A percentile compares a stretch with the other conserved stretches of the same genome.
phyloP scores from a whole-genome alignment of 1,140 invertebrate genomes.

The Nasonia vitripennis region DNA sequence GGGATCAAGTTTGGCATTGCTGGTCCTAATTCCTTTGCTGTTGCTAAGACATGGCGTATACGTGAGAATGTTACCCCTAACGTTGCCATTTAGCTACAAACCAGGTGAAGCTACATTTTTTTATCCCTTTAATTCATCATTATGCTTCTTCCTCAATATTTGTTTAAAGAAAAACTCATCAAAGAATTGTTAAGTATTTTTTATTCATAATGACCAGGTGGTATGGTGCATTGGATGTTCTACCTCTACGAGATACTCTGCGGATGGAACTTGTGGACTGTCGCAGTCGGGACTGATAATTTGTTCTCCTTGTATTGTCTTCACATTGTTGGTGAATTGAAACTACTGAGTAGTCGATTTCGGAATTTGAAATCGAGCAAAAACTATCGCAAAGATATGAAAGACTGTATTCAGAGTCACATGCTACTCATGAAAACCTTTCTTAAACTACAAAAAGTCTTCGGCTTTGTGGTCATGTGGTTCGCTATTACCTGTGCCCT shows the following conservation, averaged over 20 bases:
- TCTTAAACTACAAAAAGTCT: background rate
- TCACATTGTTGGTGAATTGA: conserved; percentile 54
- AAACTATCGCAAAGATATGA: background rate
- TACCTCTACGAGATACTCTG: conserved; percentile 48
- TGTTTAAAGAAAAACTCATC: no score
- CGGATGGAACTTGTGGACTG: conserved; percentile 33
- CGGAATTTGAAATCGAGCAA: background rate
- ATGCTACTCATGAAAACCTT: conserved; percentile 25
- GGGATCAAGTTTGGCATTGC: background rate
- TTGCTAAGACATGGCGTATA: conserved; percentile 11
- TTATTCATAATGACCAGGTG: background rate
- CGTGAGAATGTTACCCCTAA: background rate
- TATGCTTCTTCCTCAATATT: no score
- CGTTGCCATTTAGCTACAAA: conserved; percentile 26
- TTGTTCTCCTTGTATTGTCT: conserved; percentile 57
- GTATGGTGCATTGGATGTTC: conserved; percentile 48
- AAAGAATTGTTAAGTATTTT: no score
- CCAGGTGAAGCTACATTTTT: conserved; percentile 1
- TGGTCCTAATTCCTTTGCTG: background rate
- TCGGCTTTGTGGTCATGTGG: background rate
- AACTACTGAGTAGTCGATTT: conserved; percentile 33
- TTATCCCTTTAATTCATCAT: no score
- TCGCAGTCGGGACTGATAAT: conserved; percentile 57
- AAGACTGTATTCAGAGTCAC: background rate
- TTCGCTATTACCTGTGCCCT: background rate